Evolutionary conservation across 2,113 vertebrate species (phyloP).

Genomic region (Ancistrus triradiatus): DNA sequence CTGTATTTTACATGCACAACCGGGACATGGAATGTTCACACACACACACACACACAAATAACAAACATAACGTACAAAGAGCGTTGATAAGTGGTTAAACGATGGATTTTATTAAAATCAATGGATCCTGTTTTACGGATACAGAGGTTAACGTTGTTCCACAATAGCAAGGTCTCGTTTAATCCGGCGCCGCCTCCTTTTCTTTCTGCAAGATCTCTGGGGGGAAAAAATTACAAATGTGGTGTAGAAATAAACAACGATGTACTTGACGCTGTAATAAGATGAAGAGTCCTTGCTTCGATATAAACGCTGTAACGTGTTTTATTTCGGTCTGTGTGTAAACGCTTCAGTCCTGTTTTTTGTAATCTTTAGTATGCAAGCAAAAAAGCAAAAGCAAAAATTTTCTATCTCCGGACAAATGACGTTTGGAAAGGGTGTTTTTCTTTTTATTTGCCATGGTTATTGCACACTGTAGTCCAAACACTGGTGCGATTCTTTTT

Average conservation of each 20-base stretch:
- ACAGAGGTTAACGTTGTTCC: conserved; percentile 47
- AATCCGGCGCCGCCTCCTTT: conserved; percentile 36
- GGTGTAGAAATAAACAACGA: conserved; percentile 32
- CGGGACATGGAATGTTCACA: conserved; percentile 47
- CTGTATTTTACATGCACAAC: conserved; percentile 49
- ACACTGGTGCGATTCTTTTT: conserved; percentile 51
- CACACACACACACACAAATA: neutral
- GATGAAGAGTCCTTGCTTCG: too few relatives aligned
- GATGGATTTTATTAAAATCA: too few relatives aligned
- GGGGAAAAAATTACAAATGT: conserved; percentile 16
- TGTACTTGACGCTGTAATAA: conserved; percentile 19
- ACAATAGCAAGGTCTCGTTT: conserved; percentile 32
- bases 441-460: conserved; percentile 39
- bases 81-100: conserved; percentile 19
- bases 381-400: conserved; percentile 9
- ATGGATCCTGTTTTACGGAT: neutral
- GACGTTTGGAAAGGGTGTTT: conserved; percentile 33
- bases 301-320: conserved; percentile 16
- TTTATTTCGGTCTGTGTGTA: neutral
- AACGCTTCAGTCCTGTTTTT: conserved; percentile 29
- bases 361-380: conserved; percentile 39
- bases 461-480: conserved; percentile 54
- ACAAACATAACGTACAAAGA: conserved; percentile 1
- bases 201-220: conserved; percentile 27
- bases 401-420: conserved; percentile 46